Percentiles rank a stretch among this genome's conserved stretches.
These are phyloP conservation scores for Megatriorchis doriae DNA, from an alignment of 2,113 vertebrate species.

Conservation along the genomic window DNA sequence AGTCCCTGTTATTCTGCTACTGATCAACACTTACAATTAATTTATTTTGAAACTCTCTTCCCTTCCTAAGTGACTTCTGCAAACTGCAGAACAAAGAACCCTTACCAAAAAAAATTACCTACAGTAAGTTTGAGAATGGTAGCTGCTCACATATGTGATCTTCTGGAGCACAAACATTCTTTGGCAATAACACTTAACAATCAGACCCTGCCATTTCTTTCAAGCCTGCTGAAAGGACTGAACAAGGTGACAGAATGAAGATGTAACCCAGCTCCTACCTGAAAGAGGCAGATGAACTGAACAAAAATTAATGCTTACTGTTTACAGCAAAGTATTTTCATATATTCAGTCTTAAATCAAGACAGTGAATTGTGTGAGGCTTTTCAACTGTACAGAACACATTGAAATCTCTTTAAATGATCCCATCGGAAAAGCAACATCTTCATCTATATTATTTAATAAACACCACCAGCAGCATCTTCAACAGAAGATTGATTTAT, in stretches of 20 bases:
- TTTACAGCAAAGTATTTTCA: neutral
- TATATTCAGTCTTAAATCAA: neutral
- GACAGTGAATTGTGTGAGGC: neutral
- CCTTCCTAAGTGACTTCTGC: neutral
- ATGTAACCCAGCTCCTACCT: neutral
- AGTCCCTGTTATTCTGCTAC: neutral
- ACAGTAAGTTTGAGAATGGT: neutral
- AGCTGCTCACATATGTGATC: neutral
- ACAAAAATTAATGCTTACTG: neutral
- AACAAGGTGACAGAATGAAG: neutral
- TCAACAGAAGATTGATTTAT: neutral
- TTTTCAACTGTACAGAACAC: neutral
- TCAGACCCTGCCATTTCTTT: neutral
- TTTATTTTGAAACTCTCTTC: neutral
- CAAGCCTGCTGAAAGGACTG: neutral
- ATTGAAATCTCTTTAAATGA: neutral
- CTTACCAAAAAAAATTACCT: neutral
- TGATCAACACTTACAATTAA: neutral
- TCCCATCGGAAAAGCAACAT: neutral
- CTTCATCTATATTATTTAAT: neutral
- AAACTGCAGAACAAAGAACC: neutral
- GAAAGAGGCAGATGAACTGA: neutral
- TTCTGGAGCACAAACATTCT: neutral
- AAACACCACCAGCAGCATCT: neutral
- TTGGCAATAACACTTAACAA: neutral